Evolutionary conservation across 2,888 invertebrate genomes (phyloP), one percentile per base, ranked within the genome.

Genomic region (Sarcophaga caerulescens): DNA sequence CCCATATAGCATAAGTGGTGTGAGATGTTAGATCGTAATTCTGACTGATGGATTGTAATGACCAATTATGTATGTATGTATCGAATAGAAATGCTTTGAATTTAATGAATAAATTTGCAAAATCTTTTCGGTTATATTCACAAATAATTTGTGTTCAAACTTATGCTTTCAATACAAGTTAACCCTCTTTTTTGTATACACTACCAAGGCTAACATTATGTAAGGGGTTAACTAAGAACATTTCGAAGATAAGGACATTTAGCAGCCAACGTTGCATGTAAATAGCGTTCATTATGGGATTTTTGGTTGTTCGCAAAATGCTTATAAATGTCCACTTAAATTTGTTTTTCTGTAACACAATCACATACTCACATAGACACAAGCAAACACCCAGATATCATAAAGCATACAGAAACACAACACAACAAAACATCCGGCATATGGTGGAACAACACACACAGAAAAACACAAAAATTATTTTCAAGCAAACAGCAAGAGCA

Each of bases 251-350:
- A 65, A 79, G 11, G 21, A 35, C 4, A 57, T 65, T 65, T 35
- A 80, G 25, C 60, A 60, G 80, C 17, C 59, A 68, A 59, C 66
- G 11, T 66, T 60, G 25, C 17, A 68, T 66, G 35, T 21, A 52
- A 47, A 44, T 44, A 10, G 4, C 23, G 4, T 52, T 52, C 52
- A 52, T 52, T 52, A 17, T 10, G 8, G 52, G 23, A 68, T 17
- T 57, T 69, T 59, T 12, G 23, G 47, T 17, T 71, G 35, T 78
- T 78, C 62, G 23, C 62, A 63, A 78, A 71, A 73, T 78, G 62
- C 62, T 73, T 60, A 78, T 66, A 73, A 77, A 65, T 83, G 71
- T 68, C 73, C 62, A 68, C 52, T 78, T 63, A 63, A 68, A 74
- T 19, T 65, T 62, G 4, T 65, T 60, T 14, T 73, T 52, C 17